These are phyloP conservation scores for Ferdinandea cuprea DNA, from an alignment of 2,888 invertebrate species.

Conservation along the genomic window DNA sequence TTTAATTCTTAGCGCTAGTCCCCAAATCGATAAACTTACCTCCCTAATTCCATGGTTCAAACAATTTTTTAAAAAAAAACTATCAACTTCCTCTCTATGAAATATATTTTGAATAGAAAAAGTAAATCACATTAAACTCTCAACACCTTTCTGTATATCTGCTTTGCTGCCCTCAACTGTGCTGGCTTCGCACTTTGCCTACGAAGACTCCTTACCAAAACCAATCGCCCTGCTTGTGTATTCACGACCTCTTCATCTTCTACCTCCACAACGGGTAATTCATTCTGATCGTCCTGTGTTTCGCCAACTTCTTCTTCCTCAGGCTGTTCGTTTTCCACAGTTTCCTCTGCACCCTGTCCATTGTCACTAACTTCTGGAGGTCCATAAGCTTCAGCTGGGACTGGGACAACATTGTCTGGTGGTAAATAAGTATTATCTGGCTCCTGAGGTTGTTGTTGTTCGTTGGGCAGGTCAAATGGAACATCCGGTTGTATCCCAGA, in stretches of 20 bases:
- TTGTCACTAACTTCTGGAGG: conserved; percentile 50
- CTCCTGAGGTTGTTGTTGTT: conserved; percentile 37
- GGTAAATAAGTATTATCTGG: conserved; percentile 63
- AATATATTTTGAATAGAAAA: conserved; percentile 17
- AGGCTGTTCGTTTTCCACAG: background rate
- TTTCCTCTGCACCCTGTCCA: conserved; percentile 6
- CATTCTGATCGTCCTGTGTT: background rate
- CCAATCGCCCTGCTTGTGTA: conserved; percentile 30
- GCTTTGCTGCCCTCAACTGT: conserved; percentile 24
- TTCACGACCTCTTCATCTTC: conserved; percentile 45
- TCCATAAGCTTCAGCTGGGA: conserved; percentile 51
- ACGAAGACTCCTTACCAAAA: conserved; percentile 22
- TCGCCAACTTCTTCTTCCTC: background rate
- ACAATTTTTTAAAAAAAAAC: too few species aligned
- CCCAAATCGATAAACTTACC: too few species aligned
- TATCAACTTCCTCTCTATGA: too few species aligned
- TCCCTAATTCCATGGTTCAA: too few species aligned
- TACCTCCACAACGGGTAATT: conserved; percentile 19
- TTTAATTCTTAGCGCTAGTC: too few species aligned
- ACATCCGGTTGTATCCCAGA: conserved; percentile 58
- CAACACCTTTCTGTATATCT: conserved; percentile 11
- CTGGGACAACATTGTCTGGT: conserved; percentile 49
- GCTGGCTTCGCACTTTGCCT: conserved; percentile 35
- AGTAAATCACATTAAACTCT: conserved; percentile 25
- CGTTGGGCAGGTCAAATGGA: conserved; percentile 61